Base-by-base conservation (phyloP, 2,888 invertebrate genomes). In the Smittia sp. region DNA sequence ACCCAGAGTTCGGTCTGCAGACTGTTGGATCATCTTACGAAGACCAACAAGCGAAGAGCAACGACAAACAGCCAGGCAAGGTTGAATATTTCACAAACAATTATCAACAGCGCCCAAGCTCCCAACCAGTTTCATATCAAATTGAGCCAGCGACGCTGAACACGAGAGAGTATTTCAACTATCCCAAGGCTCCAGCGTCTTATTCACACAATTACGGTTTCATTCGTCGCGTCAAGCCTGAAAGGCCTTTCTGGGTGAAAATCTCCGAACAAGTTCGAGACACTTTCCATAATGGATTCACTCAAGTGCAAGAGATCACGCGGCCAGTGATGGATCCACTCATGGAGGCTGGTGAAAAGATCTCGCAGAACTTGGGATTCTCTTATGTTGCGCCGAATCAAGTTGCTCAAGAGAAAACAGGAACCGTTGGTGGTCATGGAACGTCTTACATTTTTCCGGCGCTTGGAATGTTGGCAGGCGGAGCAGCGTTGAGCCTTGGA, bases 401-500 rank as follows among this genome's bases (percentile, higher is more conserved):
- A 39, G 83, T 82, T 9, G 83, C 85, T 0, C 86, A 87, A 77
- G 89, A 90, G 75, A 90, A 90, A 80, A 85, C 90, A 7, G 90
- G 89, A 1, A 85, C 85, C 7, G 83, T 85, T 1, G 79, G 86
- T 6, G 82, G 84, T 13, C 1, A 9, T 41, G 58, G 58, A 0
- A 85, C 86, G 0, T 86, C 88, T 0, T 89, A 89, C 0, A 87
- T 92, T 79, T 81, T 92, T 1, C 92, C 92, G 18, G 91, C 92
- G 0, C 82, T 92, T 22, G 90, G 92, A 1, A 81, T 92, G 4
- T 89, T 93, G 78, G 91, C 92, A 9, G 91, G 92, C n/a, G 92
- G 92, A 13, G 92, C 92, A 0, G 92, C 92, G 1, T 80, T 92
- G 24, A 91, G 91, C 0, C 85, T 92, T n/a, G 92, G 91, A 3